Conservation (phyloP, 1,140 invertebrate genomes). For the Heterodera schachtii region DNA sequence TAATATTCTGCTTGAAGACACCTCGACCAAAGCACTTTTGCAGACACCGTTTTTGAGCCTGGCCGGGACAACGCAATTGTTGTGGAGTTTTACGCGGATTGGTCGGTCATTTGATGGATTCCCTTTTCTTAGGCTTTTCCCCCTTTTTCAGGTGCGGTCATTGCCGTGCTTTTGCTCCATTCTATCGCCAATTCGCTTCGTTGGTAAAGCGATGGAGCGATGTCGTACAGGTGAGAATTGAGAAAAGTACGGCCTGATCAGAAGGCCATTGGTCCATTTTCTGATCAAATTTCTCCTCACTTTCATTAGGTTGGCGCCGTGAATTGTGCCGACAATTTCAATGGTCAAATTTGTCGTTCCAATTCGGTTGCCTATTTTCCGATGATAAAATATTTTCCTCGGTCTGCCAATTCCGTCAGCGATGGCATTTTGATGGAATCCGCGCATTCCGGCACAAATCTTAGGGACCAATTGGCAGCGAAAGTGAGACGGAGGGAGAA, state of each 20-base stretch:
- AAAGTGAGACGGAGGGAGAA: conserved; percentile 33
- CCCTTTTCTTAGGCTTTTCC: background rate
- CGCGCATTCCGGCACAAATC: conserved; percentile 56
- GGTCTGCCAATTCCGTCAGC: conserved; percentile 42
- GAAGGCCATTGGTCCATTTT: background rate
- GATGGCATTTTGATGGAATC: conserved; percentile 57
- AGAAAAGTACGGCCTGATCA: no score
- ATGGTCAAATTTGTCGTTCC: conserved; percentile 56
- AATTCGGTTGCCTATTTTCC: conserved; percentile 61
- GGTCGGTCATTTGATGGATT: conserved; percentile 37
- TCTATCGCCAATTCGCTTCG: conserved; percentile 56
- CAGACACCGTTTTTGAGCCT: conserved; percentile 61
- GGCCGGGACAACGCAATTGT: conserved; percentile 54
- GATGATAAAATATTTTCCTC: conserved; percentile 65
- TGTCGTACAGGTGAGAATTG: conserved; percentile 34
- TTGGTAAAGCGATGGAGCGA: conserved; percentile 55
- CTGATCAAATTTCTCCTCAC: background rate
- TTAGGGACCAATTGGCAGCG: conserved; percentile 56
- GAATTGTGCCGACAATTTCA: conserved; percentile 64
- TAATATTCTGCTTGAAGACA: conserved; percentile 1
- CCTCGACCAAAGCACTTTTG: conserved; percentile 54
- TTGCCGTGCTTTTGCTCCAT: conserved; percentile 64
- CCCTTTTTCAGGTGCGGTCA: conserved; percentile 61
- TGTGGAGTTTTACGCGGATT: conserved; percentile 66
- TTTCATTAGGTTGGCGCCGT: conserved; percentile 51